phyloP scores from a whole-genome alignment of 2,888 invertebrate genomes.

The Troides aeacus region DNA sequence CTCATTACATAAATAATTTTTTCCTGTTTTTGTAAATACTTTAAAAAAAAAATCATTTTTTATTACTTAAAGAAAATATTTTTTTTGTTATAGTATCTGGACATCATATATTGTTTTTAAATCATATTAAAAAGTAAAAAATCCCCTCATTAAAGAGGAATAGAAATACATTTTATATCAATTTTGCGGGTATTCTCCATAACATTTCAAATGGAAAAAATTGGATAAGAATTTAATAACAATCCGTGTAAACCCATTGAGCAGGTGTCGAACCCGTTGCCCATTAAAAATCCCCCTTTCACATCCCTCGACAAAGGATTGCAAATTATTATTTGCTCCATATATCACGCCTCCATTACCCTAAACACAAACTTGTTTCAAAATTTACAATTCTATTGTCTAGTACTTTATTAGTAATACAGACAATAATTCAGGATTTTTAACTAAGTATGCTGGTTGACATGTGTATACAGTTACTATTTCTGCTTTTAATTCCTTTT shows the following conservation, averaged over 20 bases:
- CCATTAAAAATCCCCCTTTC: conserved; percentile 55
- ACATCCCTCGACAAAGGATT: conserved; percentile 67
- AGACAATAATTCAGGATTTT: background rate
- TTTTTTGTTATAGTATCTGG: too few species aligned
- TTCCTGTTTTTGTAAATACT: too few species aligned
- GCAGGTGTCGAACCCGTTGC: conserved; percentile 62
- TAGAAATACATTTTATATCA: too few species aligned
- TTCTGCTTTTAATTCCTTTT: background rate
- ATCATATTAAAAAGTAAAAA: too few species aligned
- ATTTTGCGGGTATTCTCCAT: background rate
- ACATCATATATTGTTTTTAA: too few species aligned
- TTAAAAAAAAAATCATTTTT: too few species aligned
- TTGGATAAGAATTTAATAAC: conserved; percentile 29
- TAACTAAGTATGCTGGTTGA: background rate
- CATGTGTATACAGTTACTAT: background rate
- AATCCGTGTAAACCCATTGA: conserved; percentile 45
- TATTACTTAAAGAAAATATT: too few species aligned
- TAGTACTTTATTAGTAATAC: conserved; percentile 32
- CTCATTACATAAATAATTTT: too few species aligned
- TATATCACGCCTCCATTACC: conserved; percentile 67
- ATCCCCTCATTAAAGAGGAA: too few species aligned
- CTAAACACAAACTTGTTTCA: conserved; percentile 67
- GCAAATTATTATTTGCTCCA: conserved; percentile 77
- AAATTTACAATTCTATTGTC: conserved; percentile 75
- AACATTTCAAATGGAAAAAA: conserved; percentile 2